Evolutionary conservation across 2,888 invertebrate species (phyloP).

Genomic region (Amphipoea lucens): DNA sequence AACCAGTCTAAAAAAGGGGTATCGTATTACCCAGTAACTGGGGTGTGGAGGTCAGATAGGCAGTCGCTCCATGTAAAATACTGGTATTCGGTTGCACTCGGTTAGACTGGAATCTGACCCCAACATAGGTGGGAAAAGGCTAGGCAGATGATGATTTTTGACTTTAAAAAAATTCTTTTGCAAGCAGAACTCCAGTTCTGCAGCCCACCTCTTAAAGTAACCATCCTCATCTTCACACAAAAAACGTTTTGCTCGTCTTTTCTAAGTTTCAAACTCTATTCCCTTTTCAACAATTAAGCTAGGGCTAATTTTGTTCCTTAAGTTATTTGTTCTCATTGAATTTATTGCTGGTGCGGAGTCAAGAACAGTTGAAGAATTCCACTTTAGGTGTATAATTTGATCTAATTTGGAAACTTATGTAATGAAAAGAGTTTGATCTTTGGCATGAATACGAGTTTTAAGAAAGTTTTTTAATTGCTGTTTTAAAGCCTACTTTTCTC

Average conservation of each 20-base stretch:
- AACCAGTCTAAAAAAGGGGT: no score
- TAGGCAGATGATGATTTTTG: neutral
- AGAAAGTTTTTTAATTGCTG: conserved; percentile 50
- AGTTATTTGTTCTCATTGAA: conserved; percentile 85
- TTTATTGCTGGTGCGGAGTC: conserved; percentile 81
- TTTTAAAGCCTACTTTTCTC: conserved; percentile 25
- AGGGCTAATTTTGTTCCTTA: conserved; percentile 81
- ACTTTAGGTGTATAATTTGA: conserved; percentile 80
- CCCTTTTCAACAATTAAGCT: conserved; percentile 81
- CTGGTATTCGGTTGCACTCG: no score
- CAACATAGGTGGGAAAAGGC: no score
- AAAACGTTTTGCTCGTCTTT: conserved; percentile 72
- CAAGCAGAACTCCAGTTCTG: neutral
- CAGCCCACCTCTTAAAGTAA: neutral
- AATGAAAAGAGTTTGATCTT: conserved; percentile 63
- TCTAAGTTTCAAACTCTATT: conserved; percentile 76
- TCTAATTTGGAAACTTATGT: conserved; percentile 64
- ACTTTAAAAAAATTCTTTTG: neutral
- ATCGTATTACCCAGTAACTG: no score
- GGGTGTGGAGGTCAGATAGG: no score
- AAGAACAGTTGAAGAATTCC: conserved; percentile 81
- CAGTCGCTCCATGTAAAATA: no score
- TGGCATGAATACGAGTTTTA: conserved; percentile 39
- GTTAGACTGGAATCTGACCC: no score
- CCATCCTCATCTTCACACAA: conserved; percentile 69